Evolutionary conservation across 2,797 vertebrate genomes (phyloP).

Genomic region (Tachyglossus aculeatus): DNA sequence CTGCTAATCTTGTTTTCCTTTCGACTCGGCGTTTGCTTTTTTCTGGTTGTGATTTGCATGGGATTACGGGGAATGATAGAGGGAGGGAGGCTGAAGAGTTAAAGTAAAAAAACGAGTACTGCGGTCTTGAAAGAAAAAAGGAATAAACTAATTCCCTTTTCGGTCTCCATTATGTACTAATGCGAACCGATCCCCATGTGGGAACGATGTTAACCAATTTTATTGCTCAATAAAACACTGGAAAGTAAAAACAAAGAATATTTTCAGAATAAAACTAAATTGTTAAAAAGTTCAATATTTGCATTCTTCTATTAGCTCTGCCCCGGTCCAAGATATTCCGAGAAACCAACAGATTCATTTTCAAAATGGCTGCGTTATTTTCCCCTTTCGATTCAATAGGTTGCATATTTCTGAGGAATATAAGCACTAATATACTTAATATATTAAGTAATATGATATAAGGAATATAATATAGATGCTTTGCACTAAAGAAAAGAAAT

Average conservation of each 20-base stretch:
- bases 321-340: neutral
- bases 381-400: conserved; percentile 9
- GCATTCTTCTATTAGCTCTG: conserved; percentile 51
- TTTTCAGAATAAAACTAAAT: conserved; percentile 44
- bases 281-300: conserved; percentile 44
- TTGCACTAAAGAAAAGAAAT: conserved; percentile 40
- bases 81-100: neutral
- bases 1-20: conserved; percentile 17
- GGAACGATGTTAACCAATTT: conserved; percentile 32
- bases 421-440: neutral
- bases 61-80: conserved; percentile 2
- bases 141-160: neutral
- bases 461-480: conserved; percentile 28
- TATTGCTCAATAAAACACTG: conserved; percentile 38
- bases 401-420: neutral
- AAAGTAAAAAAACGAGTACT: conserved; percentile 14
- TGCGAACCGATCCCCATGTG: conserved; percentile 10
- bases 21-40: conserved; percentile 6
- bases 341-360: conserved; percentile 19
- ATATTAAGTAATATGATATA: too few relatives aligned
- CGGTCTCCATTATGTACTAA: neutral
- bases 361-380: conserved; percentile 24
- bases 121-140: neutral
- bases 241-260: conserved; percentile 37
- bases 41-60: conserved; percentile 19